A percentile compares a stretch with the other conserved stretches of the same genome.
phyloP scores from a whole-genome alignment of 2,888 invertebrate genomes.

The Pogonocherus hispidulus region DNA sequence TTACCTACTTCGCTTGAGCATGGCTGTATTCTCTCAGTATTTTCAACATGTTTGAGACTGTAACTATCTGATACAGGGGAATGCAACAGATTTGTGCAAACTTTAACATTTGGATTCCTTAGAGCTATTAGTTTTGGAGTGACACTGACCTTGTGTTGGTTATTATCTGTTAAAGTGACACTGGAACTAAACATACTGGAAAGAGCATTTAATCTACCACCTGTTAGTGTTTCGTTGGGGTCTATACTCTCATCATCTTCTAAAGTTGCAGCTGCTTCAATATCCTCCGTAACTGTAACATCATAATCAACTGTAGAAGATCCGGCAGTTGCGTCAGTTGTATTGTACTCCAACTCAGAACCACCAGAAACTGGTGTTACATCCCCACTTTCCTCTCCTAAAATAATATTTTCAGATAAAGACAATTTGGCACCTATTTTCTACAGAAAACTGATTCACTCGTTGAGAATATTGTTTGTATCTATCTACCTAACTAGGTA shows the following conservation, averaged over 20 bases:
- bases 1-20: constrained; percentile 45
- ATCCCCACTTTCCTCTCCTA: constrained; percentile 71
- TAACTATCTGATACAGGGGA: constrained; percentile 44
- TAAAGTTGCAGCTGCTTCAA: constrained; percentile 53
- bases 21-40: constrained; percentile 54
- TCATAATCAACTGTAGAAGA: constrained; percentile 74
- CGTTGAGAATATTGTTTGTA: too few species aligned
- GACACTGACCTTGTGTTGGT: constrained; percentile 41
- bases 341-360: constrained; percentile 76
- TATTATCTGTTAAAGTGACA: constrained; percentile 45
- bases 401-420: neutral
- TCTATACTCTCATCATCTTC: constrained; percentile 51
- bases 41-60: constrained; percentile 55
- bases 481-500: too few species aligned
- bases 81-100: constrained; percentile 55
- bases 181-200: constrained; percentile 27
- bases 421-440: neutral
- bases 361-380: constrained; percentile 79
- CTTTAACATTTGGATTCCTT: constrained; percentile 48
- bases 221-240: constrained; percentile 50
- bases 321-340: constrained; percentile 78
- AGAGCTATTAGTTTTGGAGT: constrained; percentile 54
- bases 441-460: too few species aligned
- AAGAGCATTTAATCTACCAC: constrained; percentile 41
- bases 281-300: constrained; percentile 70